Conservation (phyloP, 1,140 invertebrate species). For the Apolygus lucorum region DNA sequence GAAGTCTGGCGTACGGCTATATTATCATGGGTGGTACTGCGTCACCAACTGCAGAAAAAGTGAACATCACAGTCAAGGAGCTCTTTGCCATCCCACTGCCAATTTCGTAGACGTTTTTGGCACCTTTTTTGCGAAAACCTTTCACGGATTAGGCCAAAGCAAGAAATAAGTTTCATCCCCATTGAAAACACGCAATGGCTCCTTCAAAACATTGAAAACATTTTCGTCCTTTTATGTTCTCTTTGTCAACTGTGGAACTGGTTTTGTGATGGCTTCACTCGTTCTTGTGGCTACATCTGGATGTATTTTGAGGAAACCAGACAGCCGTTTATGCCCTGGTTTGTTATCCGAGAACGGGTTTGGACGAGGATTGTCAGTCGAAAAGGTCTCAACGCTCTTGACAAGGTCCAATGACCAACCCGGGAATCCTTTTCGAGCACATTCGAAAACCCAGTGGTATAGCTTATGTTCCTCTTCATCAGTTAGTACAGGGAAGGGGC, state of each 20-base stretch:
- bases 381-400: not conserved
- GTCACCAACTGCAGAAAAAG: conserved; percentile 23
- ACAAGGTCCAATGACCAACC: not conserved
- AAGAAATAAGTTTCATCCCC: conserved; percentile 29
- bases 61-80: conserved; percentile 26
- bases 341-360: not conserved
- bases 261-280: not conserved
- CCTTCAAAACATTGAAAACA: not conserved
- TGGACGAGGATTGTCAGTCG: not conserved
- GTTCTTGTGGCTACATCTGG: not conserved
- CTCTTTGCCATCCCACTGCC: conserved; percentile 27
- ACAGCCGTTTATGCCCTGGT: not conserved
- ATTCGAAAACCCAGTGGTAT: too few species aligned
- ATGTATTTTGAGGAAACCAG: conserved; percentile 3
- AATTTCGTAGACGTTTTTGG: conserved; percentile 10
- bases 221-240: conserved; percentile 1
- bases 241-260: not conserved
- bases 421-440: conserved; percentile 6
- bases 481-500: too few species aligned
- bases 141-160: conserved; percentile 24
- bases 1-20: conserved; percentile 20
- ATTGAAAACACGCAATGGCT: conserved; percentile 27
- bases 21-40: conserved; percentile 25
- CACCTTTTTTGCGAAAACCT: conserved; percentile 22
- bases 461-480: too few species aligned